Conservation (phyloP, 2,113 vertebrate genomes). For the Tylochromis polylepis region DNA sequence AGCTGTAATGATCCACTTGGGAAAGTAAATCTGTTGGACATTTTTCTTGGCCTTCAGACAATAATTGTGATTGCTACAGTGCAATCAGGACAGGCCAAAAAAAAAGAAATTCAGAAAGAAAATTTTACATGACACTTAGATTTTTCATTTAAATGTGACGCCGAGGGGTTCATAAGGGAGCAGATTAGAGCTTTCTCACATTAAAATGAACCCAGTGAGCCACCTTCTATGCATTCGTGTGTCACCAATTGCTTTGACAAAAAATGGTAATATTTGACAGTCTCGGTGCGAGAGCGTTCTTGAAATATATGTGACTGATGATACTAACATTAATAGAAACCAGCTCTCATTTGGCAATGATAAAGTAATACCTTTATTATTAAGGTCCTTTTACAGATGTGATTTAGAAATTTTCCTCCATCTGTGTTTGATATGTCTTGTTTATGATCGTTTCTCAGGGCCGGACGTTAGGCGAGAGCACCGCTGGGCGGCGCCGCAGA, state of each 20-base stretch:
- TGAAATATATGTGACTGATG: background rate
- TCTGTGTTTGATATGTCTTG: fast-evolving
- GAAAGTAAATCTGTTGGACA: background rate
- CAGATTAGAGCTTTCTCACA: background rate
- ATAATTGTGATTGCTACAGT: background rate
- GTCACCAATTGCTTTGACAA: background rate
- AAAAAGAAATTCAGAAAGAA: background rate
- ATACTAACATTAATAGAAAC: background rate
- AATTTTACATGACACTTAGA: background rate
- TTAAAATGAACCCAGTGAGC: background rate
- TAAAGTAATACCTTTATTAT: background rate
- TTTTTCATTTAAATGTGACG: background rate
- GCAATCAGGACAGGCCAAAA: background rate
- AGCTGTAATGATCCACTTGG: background rate
- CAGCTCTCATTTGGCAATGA: fast-evolving
- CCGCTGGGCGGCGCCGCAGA: slow-evolving; percentile 73
- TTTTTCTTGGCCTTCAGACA: no score
- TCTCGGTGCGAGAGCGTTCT: background rate
- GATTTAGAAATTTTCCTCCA: background rate
- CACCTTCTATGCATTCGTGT: background rate
- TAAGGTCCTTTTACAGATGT: fast-evolving
- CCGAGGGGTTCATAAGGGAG: background rate
- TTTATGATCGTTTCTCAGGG: slow-evolving; percentile 70
- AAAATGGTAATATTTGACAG: background rate
- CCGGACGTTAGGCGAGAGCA: slow-evolving; percentile 80